Evolutionary conservation across 2,113 vertebrate genomes (phyloP).

Genomic region (Gavialis gangeticus): DNA sequence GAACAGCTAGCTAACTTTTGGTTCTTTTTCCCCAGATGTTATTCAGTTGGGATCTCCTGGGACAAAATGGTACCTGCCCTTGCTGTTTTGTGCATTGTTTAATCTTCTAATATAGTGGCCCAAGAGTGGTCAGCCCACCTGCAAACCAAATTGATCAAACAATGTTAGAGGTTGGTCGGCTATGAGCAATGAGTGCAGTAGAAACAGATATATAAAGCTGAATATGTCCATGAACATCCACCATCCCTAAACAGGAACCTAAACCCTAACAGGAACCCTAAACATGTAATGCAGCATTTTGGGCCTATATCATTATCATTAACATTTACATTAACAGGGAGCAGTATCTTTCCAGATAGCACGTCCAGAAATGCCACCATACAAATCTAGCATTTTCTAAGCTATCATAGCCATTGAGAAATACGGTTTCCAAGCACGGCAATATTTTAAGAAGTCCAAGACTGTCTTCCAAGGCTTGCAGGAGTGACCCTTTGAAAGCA

Average conservation of each 20-base stretch:
- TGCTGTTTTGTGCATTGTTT: not conserved
- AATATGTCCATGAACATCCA: not conserved
- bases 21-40: slow-evolving; percentile 24
- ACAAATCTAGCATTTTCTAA: not conserved
- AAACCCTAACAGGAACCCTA: not conserved
- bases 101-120: not conserved
- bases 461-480: not conserved
- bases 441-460: not conserved
- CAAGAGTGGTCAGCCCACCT: not conserved
- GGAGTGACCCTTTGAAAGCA: not conserved
- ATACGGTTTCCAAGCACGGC: not conserved
- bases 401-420: not conserved
- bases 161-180: not conserved
- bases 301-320: not conserved
- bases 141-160: not conserved
- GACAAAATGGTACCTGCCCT: not conserved
- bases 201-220: not conserved
- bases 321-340: no score
- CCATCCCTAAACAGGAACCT: not conserved
- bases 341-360: not conserved
- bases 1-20: slow-evolving; percentile 6
- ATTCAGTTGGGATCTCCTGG: not conserved
- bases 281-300: not conserved
- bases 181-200: not conserved
- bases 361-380: not conserved